Base-by-base conservation (phyloP, 1,140 invertebrate genomes). In the Choristoneura fumiferana region DNA sequence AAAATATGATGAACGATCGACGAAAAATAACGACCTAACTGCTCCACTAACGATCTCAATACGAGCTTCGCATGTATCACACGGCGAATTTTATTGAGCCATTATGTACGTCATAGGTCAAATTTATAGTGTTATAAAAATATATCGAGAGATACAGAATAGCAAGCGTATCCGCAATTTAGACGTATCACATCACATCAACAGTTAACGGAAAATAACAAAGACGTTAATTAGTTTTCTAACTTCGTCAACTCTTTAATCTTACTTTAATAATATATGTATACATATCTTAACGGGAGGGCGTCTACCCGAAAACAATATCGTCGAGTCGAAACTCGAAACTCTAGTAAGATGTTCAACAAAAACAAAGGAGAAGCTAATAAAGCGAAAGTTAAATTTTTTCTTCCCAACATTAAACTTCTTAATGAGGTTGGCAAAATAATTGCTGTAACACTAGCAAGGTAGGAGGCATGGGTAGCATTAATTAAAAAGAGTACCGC, bases 381-480 rank as follows among this genome's bases (percentile, higher is more conserved):
- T 29, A 29, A 2, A 29, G 22, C 22, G 22, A 29, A 29, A 29
- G 22, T 29, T 29, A 3, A 29, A 29, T 29, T 29, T 29, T 29
- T 29, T 29, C 22, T 29, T 29, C 22, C 22, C 22, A 29, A 29
- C 22, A 78, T 71, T 69, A 71, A 87, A 81, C 76, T 79, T 80
- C 78, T 75, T 87, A 87, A 87, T 82, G 84, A 87, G 81, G 71
- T 73, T 71, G 70, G 76, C 61, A 78, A 78, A 86, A 84, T 86
- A 84, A 84, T 88, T 86, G 79, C 77, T 84, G 81, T 81, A 81
- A 82, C 81, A 88, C 81, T 83, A 87, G 72, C 66, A 80, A 70
- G 76, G 78, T 76, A 78, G 57, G 69, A 65, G 64, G 62, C 70
- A 72, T 73, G 75, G 59, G 72, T 62, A 64, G 74, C 76, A 80